Evolutionary conservation across 2,797 vertebrate genomes (phyloP).

Genomic region (Peromyscus nudipes): DNA sequence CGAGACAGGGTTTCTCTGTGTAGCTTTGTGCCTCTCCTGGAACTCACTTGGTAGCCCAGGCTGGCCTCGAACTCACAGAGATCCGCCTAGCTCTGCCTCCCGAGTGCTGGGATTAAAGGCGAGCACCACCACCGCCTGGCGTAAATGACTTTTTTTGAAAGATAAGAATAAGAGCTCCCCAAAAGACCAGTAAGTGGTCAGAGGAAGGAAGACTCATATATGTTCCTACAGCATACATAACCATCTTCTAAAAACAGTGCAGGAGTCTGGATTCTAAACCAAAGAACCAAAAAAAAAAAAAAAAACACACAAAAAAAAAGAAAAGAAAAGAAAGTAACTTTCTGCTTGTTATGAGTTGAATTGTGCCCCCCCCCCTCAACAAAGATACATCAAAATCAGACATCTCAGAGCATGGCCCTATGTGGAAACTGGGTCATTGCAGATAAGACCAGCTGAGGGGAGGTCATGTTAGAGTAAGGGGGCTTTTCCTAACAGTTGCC

Average conservation of each 20-base stretch:
- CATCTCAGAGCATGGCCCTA: neutral
- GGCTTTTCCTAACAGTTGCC: neutral
- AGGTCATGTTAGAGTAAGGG: neutral
- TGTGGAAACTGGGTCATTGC: neutral
- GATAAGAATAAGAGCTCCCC: neutral
- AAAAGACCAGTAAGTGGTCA: neutral
- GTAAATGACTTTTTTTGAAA: neutral
- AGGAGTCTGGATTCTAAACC: neutral
- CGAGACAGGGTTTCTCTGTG: too few species aligned
- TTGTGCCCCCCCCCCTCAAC: neutral
- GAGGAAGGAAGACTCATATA: neutral
- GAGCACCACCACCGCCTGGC: too few species aligned
- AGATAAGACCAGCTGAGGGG: neutral
- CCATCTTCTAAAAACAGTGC: neutral
- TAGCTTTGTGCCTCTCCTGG: too few species aligned
- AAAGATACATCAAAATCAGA: neutral
- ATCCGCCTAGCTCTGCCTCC: too few species aligned
- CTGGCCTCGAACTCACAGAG: too few species aligned
- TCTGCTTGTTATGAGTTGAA: neutral
- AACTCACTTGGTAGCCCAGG: too few species aligned
- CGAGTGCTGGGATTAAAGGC: too few species aligned
- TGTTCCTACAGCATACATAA: neutral
- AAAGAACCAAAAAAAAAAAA: neutral
- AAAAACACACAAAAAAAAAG: too few species aligned
- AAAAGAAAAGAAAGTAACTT: neutral